Base-by-base conservation (phyloP, 64 coral and sea anemone genomes). In the Montipora efflorescens region DNA sequence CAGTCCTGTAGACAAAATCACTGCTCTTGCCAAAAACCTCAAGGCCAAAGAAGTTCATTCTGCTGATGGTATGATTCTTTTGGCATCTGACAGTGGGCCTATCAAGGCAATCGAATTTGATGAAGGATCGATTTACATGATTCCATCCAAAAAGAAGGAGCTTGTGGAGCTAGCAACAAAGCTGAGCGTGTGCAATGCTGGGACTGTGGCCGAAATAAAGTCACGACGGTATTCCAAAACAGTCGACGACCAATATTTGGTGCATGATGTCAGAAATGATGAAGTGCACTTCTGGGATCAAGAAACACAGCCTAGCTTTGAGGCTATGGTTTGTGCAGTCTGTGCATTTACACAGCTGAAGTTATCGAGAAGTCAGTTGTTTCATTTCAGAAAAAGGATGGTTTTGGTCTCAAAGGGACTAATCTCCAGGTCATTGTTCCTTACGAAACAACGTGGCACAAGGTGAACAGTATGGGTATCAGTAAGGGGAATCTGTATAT, bases 381-480 rank as follows among this genome's bases (percentile, higher is more conserved):
- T 15, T 94, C 87, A 19, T 10, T 90, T 48, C 86, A 72, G 59
- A 69, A 94, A 94, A 89, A 94, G 76, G 91, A 88, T 8, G 86
- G 92, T 9, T 45, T 89, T 87, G 92, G 86, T 36, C 36, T 36
- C 36, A 81, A 90, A 25, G 92, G 92, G 12, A 68, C 43, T 0
- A 94, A 94, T 58, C 0, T 68, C 3, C 92, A 43, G 5, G 45
- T 3, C 1, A 47, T 93, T 55, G 14, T 93, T 67, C 36, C 47
- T 2, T 93, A 88, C 20, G 73, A 51, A 25, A 11, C 48, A 5
- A 6, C 19, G 5, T 93, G 91, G 83, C 22, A 15, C 7, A 93
- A 93, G 58, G 55, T 93, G 0, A 88, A 79, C 83, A 87, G 91
- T 16, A 87, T 93, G 91, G 68, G 91, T 77, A 48, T 87, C 19